Conservation (phyloP, 2,797 vertebrate species). For the Allobates femoralis region DNA sequence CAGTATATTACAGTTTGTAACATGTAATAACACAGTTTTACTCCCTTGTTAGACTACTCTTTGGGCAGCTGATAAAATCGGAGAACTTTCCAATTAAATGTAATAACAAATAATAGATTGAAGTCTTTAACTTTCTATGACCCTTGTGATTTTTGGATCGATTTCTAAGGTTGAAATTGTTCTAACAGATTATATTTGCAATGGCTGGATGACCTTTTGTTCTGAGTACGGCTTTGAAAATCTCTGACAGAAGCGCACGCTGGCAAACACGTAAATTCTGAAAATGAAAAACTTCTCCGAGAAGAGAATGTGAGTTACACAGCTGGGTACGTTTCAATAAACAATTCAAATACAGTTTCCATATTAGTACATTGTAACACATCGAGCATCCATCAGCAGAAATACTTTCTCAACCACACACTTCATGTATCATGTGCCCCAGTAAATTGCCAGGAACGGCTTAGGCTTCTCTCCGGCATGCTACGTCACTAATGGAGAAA, state of each 20-base stretch:
- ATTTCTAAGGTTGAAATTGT: slow-evolving; percentile 54
- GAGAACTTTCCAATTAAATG: slow-evolving; percentile 49
- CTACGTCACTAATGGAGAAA: neutral
- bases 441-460: slow-evolving; percentile 15
- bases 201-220: slow-evolving; percentile 53
- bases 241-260: slow-evolving; percentile 38
- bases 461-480: neutral
- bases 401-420: slow-evolving; percentile 41
- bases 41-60: slow-evolving; percentile 19
- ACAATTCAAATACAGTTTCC: slow-evolving; percentile 48
- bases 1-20: neutral
- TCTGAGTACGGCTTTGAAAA: slow-evolving; percentile 46
- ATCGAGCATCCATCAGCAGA: slow-evolving; percentile 32
- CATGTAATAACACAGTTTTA: neutral
- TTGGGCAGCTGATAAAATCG: slow-evolving; percentile 19
- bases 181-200: slow-evolving; percentile 57
- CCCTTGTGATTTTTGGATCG: slow-evolving; percentile 51
- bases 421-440: slow-evolving; percentile 23
- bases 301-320: neutral
- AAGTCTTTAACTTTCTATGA: slow-evolving; percentile 55
- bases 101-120: slow-evolving; percentile 47
- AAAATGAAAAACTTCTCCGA: slow-evolving; percentile 37
- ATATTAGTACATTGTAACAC: slow-evolving; percentile 33
- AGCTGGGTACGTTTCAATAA: slow-evolving; percentile 37
- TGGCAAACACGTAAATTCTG: slow-evolving; percentile 50